A percentile compares a stretch with the other conserved stretches of the same genome.
phyloP scores from a whole-genome alignment of 1,140 invertebrate species.

The Andrena cerasifolii region DNA sequence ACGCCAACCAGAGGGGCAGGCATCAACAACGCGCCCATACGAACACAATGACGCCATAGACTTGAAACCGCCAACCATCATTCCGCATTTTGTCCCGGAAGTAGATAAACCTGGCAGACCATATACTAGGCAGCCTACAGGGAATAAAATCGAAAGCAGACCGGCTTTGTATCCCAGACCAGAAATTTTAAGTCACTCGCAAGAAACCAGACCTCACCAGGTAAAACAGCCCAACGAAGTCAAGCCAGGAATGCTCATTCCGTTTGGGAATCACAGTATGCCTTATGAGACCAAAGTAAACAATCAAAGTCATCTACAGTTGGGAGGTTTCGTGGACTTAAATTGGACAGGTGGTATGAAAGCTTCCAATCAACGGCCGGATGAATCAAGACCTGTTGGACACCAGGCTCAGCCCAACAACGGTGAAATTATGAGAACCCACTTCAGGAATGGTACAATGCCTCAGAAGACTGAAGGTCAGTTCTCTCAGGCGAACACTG shows the following conservation, averaged over 20 bases:
- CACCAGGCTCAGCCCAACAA: background rate
- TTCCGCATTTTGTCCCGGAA: conserved; percentile 63
- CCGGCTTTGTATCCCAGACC: conserved; percentile 49
- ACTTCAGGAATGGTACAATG: conserved; percentile 18
- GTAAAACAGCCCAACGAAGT: background rate
- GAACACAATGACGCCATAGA: conserved; percentile 69
- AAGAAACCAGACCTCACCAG: conserved; percentile 34
- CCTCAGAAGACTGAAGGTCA: conserved; percentile 5
- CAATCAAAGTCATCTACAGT: conserved; percentile 17
- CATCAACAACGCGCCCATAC: conserved; percentile 17
- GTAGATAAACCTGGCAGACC: conserved; percentile 65
- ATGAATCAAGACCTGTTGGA: background rate
- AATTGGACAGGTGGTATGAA: conserved; percentile 35
- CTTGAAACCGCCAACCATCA: conserved; percentile 71
- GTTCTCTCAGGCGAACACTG: background rate
- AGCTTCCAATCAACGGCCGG: background rate
- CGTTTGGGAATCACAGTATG: conserved; percentile 39
- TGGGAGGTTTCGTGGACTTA: conserved; percentile 14
- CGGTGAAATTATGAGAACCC: background rate
- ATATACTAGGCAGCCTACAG: conserved; percentile 60
- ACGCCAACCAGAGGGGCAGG: conserved; percentile 21
- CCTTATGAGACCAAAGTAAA: conserved; percentile 12
- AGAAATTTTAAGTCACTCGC: conserved; percentile 58
- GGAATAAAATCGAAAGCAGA: conserved; percentile 47
- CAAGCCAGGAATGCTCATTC: conserved; percentile 9